Evolutionary conservation across 2,113 vertebrate species (phyloP), one percentile per base, ranked within the genome.

Genomic region (Indicator indicator): DNA sequence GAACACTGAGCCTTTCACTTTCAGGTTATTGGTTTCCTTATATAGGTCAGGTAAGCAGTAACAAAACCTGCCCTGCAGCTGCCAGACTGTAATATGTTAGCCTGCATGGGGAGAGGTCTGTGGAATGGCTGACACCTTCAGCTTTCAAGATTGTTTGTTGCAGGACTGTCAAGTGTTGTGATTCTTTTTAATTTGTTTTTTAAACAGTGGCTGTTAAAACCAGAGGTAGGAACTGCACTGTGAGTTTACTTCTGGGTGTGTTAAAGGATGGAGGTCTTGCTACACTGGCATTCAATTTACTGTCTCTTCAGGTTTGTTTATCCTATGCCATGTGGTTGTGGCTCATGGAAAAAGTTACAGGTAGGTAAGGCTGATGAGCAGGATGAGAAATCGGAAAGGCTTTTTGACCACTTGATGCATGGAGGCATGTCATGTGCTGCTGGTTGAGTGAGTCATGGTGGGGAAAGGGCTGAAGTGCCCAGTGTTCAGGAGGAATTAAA

Each of bases 11-110:
- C 55, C 52, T 88, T 93, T 94, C 36, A 40, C 82, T 87, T 93
- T 79, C 60, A 77, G 79, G 59, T 94, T 82, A 56, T 73, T 94
- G 63, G 32, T 88, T 89, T 86, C 73, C 40, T 63, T 63, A 63
- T 76, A 17, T 76, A 83, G 92, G 88, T 89, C 88, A 85, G 85
- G 74, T 67, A 87, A 95, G 83, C 64, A 42, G 69, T 70, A 89
- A 85, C 64, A 74, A 58, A 93, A 83, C 80, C 79, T 86, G 82
- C 74, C 67, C 48, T 82, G 84, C 89, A 91, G 89, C 91, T 94
- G 92, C 72, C 92, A 88, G 75, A 19, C 26, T 85, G 68, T 55
- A 38, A 56, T 59, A 6, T 75, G 72, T 80, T 78, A 86, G 85
- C 55, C 52, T 87, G 79, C 40, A 46, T 3, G 18, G 82, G 36